A percentile compares a stretch with the other conserved stretches of the same genome.
Conservation (phyloP, 2,888 invertebrate species). For the Ennomos erosarius region DNA sequence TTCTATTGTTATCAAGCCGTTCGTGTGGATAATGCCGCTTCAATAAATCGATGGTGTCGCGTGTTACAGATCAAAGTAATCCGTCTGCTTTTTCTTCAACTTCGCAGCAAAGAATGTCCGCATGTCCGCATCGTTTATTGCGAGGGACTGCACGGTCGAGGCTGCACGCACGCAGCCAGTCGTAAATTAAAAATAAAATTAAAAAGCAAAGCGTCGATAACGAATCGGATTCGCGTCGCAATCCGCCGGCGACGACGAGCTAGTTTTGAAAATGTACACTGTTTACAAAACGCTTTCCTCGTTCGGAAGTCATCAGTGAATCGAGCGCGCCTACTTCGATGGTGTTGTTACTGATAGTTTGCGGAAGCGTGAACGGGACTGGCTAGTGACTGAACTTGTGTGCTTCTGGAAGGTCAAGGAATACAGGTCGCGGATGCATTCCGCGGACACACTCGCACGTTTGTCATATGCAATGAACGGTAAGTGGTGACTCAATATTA, state of each 20-base stretch:
- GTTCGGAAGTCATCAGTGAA: conserved; percentile 36
- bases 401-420: conserved; percentile 64
- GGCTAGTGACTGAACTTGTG: conserved; percentile 51
- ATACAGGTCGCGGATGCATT: conserved; percentile 48
- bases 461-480: conserved; percentile 45
- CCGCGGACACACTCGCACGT: conserved; percentile 42
- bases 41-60: conserved; percentile 41
- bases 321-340: conserved; percentile 33
- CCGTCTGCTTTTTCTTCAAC: conserved; percentile 51
- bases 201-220: conserved; percentile 44
- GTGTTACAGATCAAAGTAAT: conserved; percentile 40
- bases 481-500: conserved; percentile 47
- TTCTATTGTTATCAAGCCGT: conserved; percentile 46
- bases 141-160: conserved; percentile 66
- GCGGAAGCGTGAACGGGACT: conserved; percentile 55
- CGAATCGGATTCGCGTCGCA: conserved; percentile 46
- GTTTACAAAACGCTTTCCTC: conserved; percentile 54
- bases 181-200: conserved; percentile 35
- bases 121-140: conserved; percentile 53
- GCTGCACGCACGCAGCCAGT: conserved; percentile 60
- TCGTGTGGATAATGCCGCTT: conserved; percentile 35
- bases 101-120: conserved; percentile 39
- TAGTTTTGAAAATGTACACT: conserved; percentile 60
- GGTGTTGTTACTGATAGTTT: conserved; percentile 49
- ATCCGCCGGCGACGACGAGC: conserved; percentile 32